Evolutionary conservation across 2,113 vertebrate genomes (phyloP).

Genomic region (Spea bombifrons): DNA sequence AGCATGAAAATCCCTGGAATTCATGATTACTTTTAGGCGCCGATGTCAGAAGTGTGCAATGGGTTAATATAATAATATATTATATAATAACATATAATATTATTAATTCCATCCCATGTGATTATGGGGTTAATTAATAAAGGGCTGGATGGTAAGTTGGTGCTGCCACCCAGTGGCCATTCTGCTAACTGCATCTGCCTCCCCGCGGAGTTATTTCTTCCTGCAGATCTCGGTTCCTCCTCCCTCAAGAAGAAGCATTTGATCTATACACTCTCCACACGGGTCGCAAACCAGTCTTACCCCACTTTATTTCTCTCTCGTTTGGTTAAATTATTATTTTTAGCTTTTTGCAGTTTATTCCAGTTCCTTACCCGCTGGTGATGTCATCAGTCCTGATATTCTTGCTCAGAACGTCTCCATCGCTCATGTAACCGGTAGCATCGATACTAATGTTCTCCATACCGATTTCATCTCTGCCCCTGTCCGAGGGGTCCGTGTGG

Average conservation of each 20-base stretch:
- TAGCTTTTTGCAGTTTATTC: too few relatives aligned
- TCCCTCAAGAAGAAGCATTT: background rate
- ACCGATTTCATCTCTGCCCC: conserved; percentile 73
- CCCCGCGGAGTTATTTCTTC: background rate
- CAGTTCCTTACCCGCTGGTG: conserved; percentile 81
- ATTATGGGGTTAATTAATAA: conserved; percentile 11
- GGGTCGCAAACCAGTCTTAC: too few relatives aligned
- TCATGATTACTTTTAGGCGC: too few relatives aligned
- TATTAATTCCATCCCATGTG: too few relatives aligned
- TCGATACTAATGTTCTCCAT: conserved; percentile 80
- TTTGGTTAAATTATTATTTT: too few relatives aligned
- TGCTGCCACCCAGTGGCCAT: background rate
- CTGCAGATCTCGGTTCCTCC: background rate
- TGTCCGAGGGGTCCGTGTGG: conserved; percentile 76
- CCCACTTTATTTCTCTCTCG: too few relatives aligned
- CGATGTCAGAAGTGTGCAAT: too few relatives aligned
- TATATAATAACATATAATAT: too few relatives aligned
- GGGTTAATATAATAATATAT: too few relatives aligned
- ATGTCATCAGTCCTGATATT: conserved; percentile 86
- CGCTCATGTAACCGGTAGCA: conserved; percentile 92
- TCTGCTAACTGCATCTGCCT: too few relatives aligned
- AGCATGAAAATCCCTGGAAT: too few relatives aligned
- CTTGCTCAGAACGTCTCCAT: conserved; percentile 92
- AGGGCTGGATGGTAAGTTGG: background rate
- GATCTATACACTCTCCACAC: background rate